A percentile compares a stretch with the other conserved stretches of the same genome.
Evolutionary conservation across 2,888 invertebrate genomes (phyloP).

Genomic region (Thelaira solivaga): DNA sequence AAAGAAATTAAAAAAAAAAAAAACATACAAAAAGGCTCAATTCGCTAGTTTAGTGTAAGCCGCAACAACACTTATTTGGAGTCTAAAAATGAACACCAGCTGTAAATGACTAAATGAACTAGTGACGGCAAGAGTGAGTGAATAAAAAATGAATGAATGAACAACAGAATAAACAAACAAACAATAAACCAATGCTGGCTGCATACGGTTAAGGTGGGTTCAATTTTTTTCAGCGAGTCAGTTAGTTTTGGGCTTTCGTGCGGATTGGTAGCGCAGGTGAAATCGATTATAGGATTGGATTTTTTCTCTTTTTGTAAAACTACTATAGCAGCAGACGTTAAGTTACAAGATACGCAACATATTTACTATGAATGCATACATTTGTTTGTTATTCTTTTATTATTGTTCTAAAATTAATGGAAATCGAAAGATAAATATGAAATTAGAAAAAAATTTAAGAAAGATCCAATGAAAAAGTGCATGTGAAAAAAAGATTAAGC

Average conservation of each 20-base stretch:
- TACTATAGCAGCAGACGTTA: constrained; percentile 52
- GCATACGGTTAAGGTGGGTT: constrained; percentile 68
- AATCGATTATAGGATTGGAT: constrained; percentile 60
- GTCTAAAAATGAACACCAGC: constrained; percentile 32
- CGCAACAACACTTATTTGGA: background rate
- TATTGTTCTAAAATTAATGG: constrained; percentile 12
- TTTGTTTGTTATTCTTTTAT: constrained; percentile 25
- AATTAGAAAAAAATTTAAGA: constrained; percentile 9
- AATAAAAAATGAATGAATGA: constrained; percentile 14
- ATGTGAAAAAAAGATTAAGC: constrained; percentile 22
- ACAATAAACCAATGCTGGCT: constrained; percentile 52
- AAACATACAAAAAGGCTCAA: background rate
- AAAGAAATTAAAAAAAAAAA: background rate
- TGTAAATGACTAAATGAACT: constrained; percentile 61
- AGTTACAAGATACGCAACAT: constrained; percentile 50
- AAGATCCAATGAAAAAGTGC: constrained; percentile 21
- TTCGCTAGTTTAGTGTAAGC: constrained; percentile 9
- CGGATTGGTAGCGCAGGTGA: constrained; percentile 66
- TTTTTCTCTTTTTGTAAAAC: constrained; percentile 41
- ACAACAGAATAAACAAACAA: constrained; percentile 42
- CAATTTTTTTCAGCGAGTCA: constrained; percentile 67
- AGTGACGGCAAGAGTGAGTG: constrained; percentile 13
- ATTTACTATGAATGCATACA: constrained; percentile 20
- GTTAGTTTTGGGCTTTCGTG: constrained; percentile 74
- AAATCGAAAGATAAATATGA: background rate